These are phyloP conservation scores for Sapajus apella DNA, from an alignment of 2,113 vertebrate species.

Conservation along the genomic window DNA sequence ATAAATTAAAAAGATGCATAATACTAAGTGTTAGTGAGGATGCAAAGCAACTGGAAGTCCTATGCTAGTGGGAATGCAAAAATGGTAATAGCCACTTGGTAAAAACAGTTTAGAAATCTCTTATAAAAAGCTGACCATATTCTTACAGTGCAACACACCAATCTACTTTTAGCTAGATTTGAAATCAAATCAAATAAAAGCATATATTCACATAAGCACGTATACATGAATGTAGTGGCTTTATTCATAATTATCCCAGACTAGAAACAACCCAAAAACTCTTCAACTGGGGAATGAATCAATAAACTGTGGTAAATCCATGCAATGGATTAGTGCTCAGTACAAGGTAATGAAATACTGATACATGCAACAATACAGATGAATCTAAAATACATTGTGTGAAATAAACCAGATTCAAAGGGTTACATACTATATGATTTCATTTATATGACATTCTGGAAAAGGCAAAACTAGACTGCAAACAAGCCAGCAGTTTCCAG, in stretches of 20 bases:
- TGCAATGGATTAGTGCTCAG: background rate
- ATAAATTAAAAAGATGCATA: background rate
- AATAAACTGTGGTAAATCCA: background rate
- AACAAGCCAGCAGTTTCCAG: background rate
- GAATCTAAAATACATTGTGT: background rate
- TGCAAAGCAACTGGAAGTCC: background rate
- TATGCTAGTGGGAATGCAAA: background rate
- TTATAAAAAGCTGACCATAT: background rate
- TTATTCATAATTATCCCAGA: background rate
- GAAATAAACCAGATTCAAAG: background rate
- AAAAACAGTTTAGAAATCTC: background rate
- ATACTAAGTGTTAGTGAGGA: background rate
- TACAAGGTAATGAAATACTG: background rate
- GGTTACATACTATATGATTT: background rate
- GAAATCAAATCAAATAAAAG: background rate
- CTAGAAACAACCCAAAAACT: background rate
- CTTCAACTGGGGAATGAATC: background rate
- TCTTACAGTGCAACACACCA: background rate
- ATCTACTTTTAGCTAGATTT: background rate
- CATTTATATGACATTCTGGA: background rate
- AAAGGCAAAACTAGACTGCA: background rate
- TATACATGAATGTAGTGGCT: background rate
- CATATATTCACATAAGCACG: background rate
- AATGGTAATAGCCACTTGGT: background rate
- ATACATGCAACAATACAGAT: background rate